Percentiles rank a stretch among this genome's conserved stretches.
Evolutionary conservation across 2,888 invertebrate species (phyloP).

Genomic region (Glyphotaelius pellucidus): DNA sequence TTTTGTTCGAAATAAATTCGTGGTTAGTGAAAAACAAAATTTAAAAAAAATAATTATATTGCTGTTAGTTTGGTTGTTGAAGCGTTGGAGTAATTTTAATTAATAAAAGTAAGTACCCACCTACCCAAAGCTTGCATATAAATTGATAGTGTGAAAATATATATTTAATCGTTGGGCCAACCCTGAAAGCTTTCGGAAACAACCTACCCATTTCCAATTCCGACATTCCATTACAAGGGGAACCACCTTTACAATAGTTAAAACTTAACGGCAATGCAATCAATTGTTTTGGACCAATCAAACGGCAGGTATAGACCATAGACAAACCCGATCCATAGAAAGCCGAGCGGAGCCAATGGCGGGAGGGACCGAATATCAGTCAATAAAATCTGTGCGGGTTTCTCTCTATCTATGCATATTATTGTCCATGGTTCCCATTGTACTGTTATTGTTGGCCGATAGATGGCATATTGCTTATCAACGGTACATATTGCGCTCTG

Average conservation of each 20-base stretch:
- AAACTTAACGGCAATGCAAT: constrained; percentile 8
- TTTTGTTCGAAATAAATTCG: too few species aligned
- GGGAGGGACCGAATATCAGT: constrained; percentile 31
- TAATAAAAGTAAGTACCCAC: too few species aligned
- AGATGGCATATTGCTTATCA: neutral
- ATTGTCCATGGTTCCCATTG: constrained; percentile 15
- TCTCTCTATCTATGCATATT: neutral
- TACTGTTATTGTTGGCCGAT: constrained; percentile 1
- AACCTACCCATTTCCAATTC: constrained; percentile 22
- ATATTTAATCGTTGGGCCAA: neutral
- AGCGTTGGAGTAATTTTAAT: too few species aligned
- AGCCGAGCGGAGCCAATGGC: constrained; percentile 10
- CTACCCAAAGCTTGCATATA: too few species aligned
- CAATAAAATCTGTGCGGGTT: constrained; percentile 19
- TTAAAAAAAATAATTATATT: too few species aligned
- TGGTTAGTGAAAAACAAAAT: too few species aligned
- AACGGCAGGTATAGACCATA: constrained; percentile 37
- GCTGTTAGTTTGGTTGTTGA: too few species aligned
- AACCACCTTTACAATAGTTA: constrained; percentile 34
- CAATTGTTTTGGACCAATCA: constrained; percentile 47
- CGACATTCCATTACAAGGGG: constrained; percentile 35
- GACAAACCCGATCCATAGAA: constrained; percentile 14
- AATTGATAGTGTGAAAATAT: neutral
- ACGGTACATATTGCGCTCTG: neutral
- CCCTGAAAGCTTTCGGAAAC: neutral